phyloP scores from a whole-genome alignment of 23 tunicate species.

The Halocynthia aurantium region DNA sequence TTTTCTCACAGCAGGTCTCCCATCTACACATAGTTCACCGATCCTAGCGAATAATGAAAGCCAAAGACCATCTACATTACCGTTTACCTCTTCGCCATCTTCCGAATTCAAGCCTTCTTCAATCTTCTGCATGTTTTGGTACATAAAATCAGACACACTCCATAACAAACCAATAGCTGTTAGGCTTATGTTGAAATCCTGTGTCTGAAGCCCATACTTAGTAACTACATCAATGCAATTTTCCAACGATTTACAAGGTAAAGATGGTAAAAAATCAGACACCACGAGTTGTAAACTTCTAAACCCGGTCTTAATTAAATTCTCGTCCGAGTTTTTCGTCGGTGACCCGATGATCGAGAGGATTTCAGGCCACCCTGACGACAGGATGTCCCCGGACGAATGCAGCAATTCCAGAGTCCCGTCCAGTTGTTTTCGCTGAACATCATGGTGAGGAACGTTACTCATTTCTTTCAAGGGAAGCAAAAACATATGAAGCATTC shows the following conservation, averaged over 20 bases:
- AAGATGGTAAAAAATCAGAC: conserved; percentile 69
- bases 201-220: conserved; percentile 61
- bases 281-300: conserved; percentile 83
- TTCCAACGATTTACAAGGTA: conserved; percentile 45
- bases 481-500: conserved; percentile 83
- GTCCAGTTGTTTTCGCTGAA: conserved; percentile 68
- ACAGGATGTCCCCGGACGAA: conserved; percentile 69
- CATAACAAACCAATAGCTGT: conserved; percentile 94
- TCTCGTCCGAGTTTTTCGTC: conserved; percentile 49
- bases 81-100: background rate
- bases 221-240: conserved; percentile 79
- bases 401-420: conserved; percentile 69
- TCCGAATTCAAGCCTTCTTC: conserved; percentile 12
- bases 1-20: conserved; percentile 85
- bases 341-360: conserved; percentile 73
- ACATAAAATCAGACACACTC: conserved; percentile 90
- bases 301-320: conserved; percentile 73
- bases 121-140: conserved; percentile 56
- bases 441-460: conserved; percentile 44
- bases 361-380: conserved; percentile 76
- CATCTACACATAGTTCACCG: conserved; percentile 78
- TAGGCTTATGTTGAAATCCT: conserved; percentile 88
- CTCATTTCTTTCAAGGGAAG: conserved; percentile 76
- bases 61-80: conserved; percentile 53
- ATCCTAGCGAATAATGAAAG: conserved; percentile 71